Percentiles rank a stretch among this genome's conserved stretches.
These are phyloP conservation scores for Malacosoma neustria DNA, from an alignment of 2,888 invertebrate species.

Conservation along the genomic window DNA sequence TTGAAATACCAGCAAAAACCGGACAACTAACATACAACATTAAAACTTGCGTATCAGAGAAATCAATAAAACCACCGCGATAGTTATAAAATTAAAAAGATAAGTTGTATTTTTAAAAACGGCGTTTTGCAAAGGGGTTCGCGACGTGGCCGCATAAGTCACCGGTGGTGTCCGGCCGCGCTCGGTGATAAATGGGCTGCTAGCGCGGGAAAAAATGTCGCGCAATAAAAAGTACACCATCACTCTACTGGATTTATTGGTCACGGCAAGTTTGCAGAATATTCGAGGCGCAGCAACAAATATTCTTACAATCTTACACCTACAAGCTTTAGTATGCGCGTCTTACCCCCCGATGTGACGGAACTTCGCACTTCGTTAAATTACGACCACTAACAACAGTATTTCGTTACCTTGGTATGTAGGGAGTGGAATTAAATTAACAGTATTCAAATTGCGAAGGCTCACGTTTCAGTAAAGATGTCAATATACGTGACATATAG, in stretches of 20 bases:
- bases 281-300: constrained; percentile 53
- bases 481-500: neutral
- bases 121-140: constrained; percentile 20
- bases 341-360: constrained; percentile 66
- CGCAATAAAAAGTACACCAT: constrained; percentile 61
- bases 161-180: constrained; percentile 31
- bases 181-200: constrained; percentile 58
- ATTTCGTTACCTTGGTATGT: constrained; percentile 17
- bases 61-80: neutral
- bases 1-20: neutral
- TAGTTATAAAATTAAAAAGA: constrained; percentile 12
- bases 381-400: constrained; percentile 49
- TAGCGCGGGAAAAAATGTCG: constrained; percentile 74
- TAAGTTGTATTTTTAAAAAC: constrained; percentile 21
- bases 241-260: constrained; percentile 67
- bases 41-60: neutral
- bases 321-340: constrained; percentile 38
- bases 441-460: neutral
- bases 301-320: constrained; percentile 62
- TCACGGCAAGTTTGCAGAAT: constrained; percentile 53
- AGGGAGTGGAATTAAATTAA: constrained; percentile 15
- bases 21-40: too few species aligned
- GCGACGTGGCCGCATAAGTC: constrained; percentile 49
- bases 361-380: constrained; percentile 70
- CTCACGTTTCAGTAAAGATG: neutral